Conservation (phyloP, 2,113 vertebrate species). For the Dolichallabes microphthalmus region DNA sequence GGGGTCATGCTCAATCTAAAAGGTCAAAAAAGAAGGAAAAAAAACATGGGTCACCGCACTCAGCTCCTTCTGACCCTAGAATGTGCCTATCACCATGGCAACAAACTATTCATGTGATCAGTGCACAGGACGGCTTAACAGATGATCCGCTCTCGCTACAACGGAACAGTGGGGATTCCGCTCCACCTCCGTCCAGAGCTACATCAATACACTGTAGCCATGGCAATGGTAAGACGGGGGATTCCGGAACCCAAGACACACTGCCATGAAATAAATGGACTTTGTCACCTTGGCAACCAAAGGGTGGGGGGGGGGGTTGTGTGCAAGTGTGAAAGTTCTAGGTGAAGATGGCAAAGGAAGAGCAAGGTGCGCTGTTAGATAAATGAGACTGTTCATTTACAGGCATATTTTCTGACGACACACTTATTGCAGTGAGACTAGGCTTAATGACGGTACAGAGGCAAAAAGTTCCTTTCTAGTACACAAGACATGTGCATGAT, state of each 20-base stretch:
- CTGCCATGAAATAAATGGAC: slow-evolving; percentile 48
- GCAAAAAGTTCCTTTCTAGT: neutral
- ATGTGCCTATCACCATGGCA: slow-evolving; percentile 27
- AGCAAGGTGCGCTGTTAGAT: slow-evolving; percentile 12
- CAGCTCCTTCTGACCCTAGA: slow-evolving; percentile 21
- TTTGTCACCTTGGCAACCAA: slow-evolving; percentile 45
- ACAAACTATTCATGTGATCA: slow-evolving; percentile 39
- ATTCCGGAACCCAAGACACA: slow-evolving; percentile 40
- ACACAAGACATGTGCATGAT: neutral
- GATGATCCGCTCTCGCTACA: slow-evolving; percentile 36
- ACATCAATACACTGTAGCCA: slow-evolving; percentile 46
- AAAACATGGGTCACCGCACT: slow-evolving; percentile 33
- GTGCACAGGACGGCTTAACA: slow-evolving; percentile 30
- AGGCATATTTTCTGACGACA: neutral
- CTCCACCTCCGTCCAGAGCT: slow-evolving; percentile 32
- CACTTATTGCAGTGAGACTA: neutral
- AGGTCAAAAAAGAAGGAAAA: slow-evolving; percentile 9
- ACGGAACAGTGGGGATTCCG: slow-evolving; percentile 47
- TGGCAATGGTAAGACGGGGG: slow-evolving; percentile 41
- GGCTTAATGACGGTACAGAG: neutral
- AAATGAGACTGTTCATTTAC: slow-evolving; percentile 7
- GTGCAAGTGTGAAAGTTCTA: neutral
- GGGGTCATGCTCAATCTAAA: slow-evolving; percentile 93
- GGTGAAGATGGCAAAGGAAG: slow-evolving; percentile 7
- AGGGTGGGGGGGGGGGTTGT: neutral